phyloP scores from a whole-genome alignment of 2,888 invertebrate genomes.

The Brachypterus glaber region DNA sequence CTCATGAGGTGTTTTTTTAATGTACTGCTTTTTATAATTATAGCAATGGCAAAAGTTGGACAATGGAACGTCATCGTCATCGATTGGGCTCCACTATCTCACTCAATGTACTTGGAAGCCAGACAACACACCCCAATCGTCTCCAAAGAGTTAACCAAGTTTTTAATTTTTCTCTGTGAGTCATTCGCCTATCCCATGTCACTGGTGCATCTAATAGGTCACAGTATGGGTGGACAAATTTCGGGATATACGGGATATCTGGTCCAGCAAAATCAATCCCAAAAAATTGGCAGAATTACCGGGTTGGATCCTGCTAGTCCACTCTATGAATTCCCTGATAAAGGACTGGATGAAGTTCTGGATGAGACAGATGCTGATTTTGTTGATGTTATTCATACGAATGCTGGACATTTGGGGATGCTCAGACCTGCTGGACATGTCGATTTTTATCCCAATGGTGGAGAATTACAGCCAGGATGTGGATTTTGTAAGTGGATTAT shows the following conservation, averaged over 20 bases:
- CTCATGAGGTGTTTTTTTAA: too few species aligned
- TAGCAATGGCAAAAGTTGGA: slow-evolving; percentile 29
- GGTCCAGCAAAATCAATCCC: slow-evolving; percentile 27
- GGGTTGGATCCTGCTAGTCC: slow-evolving; percentile 49
- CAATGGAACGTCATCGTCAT: slow-evolving; percentile 44
- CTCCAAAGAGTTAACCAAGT: slow-evolving; percentile 39
- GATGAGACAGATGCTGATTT: slow-evolving; percentile 43
- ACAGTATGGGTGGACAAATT: slow-evolving; percentile 47
- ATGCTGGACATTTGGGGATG: slow-evolving; percentile 41
- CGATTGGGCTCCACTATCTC: slow-evolving; percentile 47
- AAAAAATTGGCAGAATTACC: slow-evolving; percentile 38
- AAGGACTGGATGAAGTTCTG: slow-evolving; percentile 37
- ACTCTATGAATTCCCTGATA: slow-evolving; percentile 38
- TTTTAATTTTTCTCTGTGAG: slow-evolving; percentile 25
- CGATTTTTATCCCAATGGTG: slow-evolving; percentile 55
- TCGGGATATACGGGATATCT: slow-evolving; percentile 40
- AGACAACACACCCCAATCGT: slow-evolving; percentile 41
- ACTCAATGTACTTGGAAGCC: slow-evolving; percentile 42
- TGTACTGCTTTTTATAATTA: not conserved
- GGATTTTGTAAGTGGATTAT: slow-evolving; percentile 30
- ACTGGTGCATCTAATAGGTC: slow-evolving; percentile 43
- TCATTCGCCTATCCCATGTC: slow-evolving; percentile 21
- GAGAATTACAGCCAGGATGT: slow-evolving; percentile 49
- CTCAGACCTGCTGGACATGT: slow-evolving; percentile 42
- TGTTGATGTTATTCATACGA: slow-evolving; percentile 50